Evolutionary conservation across 2,888 invertebrate genomes (phyloP).

Genomic region (Mechanitis messenoides): DNA sequence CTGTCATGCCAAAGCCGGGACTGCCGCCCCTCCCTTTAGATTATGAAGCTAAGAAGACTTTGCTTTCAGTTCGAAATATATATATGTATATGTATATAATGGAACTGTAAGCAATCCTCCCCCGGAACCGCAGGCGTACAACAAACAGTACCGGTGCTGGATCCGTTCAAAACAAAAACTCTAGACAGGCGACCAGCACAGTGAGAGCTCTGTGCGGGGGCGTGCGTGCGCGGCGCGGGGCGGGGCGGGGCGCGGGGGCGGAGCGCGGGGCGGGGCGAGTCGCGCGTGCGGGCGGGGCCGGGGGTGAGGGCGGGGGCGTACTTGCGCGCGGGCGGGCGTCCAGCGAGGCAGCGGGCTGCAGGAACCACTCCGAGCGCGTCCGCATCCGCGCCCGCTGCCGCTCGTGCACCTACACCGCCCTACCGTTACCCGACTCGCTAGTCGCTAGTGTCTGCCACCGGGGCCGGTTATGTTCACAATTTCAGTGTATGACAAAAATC

Average conservation of each 20-base stretch:
- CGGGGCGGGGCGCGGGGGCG: conserved; percentile 37
- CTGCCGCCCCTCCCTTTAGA: conserved; percentile 48
- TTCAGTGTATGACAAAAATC: background rate
- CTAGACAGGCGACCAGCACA: conserved; percentile 76
- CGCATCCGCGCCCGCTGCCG: conserved; percentile 97
- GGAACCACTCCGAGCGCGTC: conserved; percentile 98
- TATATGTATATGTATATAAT: no score
- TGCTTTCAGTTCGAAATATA: conserved; percentile 29
- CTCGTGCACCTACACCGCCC: conserved; percentile 87
- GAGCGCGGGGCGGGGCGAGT: conserved; percentile 29
- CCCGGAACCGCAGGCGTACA: conserved; percentile 59
- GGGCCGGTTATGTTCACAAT: conserved; percentile 6
- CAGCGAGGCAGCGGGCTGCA: conserved; percentile 81
- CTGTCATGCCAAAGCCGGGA: conserved; percentile 14
- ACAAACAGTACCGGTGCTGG: conserved; percentile 68
- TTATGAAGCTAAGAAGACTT: conserved; percentile 50
- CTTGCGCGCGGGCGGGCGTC: conserved; percentile 66
- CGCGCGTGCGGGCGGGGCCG: conserved; percentile 27
- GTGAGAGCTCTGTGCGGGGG: conserved; percentile 63
- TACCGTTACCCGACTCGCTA: conserved; percentile 27
- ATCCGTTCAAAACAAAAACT: conserved; percentile 71
- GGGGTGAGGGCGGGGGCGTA: conserved; percentile 38
- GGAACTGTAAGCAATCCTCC: conserved; percentile 29
- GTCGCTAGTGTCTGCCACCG: conserved; percentile 6
- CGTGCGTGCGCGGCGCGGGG: conserved; percentile 38